Evolutionary conservation across 2,113 vertebrate genomes (phyloP).

Genomic region (Setophaga petechia): DNA sequence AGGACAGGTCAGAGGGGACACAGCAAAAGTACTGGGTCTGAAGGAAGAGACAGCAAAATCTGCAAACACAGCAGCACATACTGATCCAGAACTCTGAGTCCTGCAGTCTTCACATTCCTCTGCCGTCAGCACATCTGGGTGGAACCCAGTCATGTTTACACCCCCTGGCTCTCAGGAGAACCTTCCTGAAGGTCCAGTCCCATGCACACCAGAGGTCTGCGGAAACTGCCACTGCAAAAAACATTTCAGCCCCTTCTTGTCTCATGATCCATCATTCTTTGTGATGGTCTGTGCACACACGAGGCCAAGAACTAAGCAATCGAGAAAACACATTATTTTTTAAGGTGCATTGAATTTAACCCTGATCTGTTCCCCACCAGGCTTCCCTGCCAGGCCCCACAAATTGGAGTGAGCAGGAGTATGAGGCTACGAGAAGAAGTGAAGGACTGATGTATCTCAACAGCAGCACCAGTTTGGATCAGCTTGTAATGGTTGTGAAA

Average conservation of each 20-base stretch:
- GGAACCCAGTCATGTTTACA: background rate
- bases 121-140: background rate
- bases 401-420: background rate
- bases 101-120: background rate
- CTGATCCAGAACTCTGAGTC: background rate
- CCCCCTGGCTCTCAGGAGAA: background rate
- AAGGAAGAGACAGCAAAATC: background rate
- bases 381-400: background rate
- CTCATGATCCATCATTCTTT: background rate
- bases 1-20: background rate
- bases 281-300: rapidly evolving
- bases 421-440: rapidly evolving
- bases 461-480: background rate
- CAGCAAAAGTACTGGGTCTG: background rate
- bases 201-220: background rate
- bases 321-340: background rate
- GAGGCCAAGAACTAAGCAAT: background rate
- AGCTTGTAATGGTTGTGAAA: background rate
- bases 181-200: background rate
- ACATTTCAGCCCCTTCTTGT: background rate
- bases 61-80: background rate
- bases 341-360: background rate
- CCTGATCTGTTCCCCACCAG: background rate
- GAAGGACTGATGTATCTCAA: background rate
- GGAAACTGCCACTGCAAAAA: background rate